Conservation (phyloP, 2,113 vertebrate species). For the Chitala chitala region DNA sequence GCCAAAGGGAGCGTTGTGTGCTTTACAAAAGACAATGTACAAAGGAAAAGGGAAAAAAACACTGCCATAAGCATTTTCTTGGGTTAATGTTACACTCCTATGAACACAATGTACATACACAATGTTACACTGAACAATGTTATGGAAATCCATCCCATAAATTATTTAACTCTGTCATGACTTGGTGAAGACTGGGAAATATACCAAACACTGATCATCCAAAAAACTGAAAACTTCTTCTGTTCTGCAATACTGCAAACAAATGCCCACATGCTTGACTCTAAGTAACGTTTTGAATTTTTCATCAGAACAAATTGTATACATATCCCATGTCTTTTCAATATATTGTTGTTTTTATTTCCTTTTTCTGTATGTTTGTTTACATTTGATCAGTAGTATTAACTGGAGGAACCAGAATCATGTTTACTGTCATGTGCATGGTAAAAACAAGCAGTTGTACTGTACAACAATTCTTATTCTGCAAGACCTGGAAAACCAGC, state of each 20-base stretch:
- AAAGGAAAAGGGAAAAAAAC: no score
- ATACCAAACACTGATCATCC: no score
- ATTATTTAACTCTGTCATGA: neutral
- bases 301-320: conserved; percentile 1
- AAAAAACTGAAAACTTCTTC: neutral
- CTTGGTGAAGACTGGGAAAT: neutral
- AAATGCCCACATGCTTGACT: neutral
- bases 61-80: no score
- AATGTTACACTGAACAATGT: no score
- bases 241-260: neutral
- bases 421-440: no score
- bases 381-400: neutral
- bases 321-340: neutral
- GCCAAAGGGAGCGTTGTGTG: no score
- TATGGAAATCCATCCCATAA: no score
- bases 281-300: neutral
- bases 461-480: neutral
- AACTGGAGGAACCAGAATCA: neutral
- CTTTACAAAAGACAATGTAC: no score
- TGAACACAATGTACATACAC: no score
- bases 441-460: no score
- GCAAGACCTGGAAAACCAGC: neutral
- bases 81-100: no score
- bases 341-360: neutral
- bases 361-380: neutral